A percentile compares a stretch with the other conserved stretches of the same genome.
These are phyloP conservation scores for Teleiodes luculella DNA, from an alignment of 2,888 invertebrate species.

Conservation along the genomic window DNA sequence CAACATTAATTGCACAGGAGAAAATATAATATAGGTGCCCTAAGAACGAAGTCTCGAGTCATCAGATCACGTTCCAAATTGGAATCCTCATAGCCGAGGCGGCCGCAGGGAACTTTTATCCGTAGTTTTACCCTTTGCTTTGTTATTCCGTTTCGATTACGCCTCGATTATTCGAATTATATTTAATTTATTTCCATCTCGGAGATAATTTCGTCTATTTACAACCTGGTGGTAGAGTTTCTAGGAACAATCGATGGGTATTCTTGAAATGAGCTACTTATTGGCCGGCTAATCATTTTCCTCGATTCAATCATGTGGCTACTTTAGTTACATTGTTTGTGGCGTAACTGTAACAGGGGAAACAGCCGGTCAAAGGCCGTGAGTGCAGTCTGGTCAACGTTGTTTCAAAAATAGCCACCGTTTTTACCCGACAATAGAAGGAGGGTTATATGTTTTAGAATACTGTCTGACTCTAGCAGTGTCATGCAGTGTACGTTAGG, in stretches of 20 bases:
- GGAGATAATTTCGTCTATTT: slow-evolving; percentile 57
- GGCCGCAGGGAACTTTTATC: slow-evolving; percentile 43
- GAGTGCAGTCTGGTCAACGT: no score
- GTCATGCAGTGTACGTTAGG: no score
- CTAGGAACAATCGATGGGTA: slow-evolving; percentile 33
- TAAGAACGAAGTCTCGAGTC: slow-evolving; percentile 74
- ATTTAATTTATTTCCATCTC: slow-evolving; percentile 76
- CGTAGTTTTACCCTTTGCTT: slow-evolving; percentile 67
- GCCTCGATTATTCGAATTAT: slow-evolving; percentile 76
- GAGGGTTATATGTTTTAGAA: no score
- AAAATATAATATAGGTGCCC: no score
- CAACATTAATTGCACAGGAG: no score
- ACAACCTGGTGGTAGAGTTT: slow-evolving; percentile 33
- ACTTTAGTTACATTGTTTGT: background rate
- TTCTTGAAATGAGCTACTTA: slow-evolving; percentile 18
- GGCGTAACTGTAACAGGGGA: slow-evolving; percentile 35
- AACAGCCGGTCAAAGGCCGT: background rate
- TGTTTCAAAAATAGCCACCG: no score
- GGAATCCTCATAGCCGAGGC: slow-evolving; percentile 71
- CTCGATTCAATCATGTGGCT: slow-evolving; percentile 10
- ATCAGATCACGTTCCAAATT: slow-evolving; percentile 79
- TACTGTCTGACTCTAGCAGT: no score
- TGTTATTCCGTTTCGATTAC: slow-evolving; percentile 47
- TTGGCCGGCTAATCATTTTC: slow-evolving; percentile 3
- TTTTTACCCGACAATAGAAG: no score